A percentile compares a stretch with the other conserved stretches of the same genome.
Conservation (phyloP, 2,113 vertebrate genomes). For the Malaclemys terrapin region DNA sequence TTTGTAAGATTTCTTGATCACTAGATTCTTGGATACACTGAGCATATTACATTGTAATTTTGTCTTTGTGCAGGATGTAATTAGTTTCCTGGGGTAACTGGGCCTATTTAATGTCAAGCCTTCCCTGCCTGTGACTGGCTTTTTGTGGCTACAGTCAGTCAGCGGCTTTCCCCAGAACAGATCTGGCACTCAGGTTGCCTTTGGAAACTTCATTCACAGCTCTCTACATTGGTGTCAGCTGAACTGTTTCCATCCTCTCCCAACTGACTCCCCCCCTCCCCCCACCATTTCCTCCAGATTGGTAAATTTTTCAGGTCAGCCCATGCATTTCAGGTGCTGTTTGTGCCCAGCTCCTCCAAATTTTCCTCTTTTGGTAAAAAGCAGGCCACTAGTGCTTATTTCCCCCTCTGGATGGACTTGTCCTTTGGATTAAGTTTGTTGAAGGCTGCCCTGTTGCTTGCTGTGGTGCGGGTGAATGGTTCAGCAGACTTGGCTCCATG, state of each 20-base stretch:
- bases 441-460: not conserved
- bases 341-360: not conserved
- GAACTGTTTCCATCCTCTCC: not conserved
- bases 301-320: fast-evolving
- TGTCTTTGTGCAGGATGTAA: not conserved
- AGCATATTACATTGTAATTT: not conserved
- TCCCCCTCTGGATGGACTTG: not conserved
- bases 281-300: not conserved
- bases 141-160: not conserved
- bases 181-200: not conserved
- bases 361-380: not conserved
- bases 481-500: not conserved
- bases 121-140: not conserved
- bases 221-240: not conserved
- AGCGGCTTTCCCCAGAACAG: not conserved
- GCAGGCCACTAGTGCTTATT: not conserved
- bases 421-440: not conserved
- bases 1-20: not conserved
- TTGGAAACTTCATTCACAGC: not conserved
- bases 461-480: not conserved
- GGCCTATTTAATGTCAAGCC: not conserved
- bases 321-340: not conserved
- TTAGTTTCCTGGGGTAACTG: not conserved
- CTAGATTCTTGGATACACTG: not conserved
- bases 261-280: not conserved